A percentile compares a stretch with the other conserved stretches of the same genome.
These are phyloP conservation scores for Naja naja DNA, from an alignment of 2,113 vertebrate species.

Conservation along the genomic window DNA sequence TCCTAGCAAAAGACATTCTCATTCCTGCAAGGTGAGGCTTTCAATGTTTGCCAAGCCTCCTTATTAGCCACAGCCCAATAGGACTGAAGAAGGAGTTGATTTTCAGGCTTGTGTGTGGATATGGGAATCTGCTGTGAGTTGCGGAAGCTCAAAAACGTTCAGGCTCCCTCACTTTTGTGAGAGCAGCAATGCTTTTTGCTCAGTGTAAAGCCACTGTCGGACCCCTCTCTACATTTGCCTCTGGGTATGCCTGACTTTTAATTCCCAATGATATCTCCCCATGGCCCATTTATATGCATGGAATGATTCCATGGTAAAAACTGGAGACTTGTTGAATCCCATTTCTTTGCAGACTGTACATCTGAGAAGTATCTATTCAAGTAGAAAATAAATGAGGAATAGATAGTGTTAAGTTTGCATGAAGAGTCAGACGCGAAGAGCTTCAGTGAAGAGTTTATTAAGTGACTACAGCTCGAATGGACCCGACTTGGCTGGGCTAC, in stretches of 20 bases:
- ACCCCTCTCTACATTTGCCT: neutral
- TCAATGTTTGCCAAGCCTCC: neutral
- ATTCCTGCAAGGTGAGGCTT: neutral
- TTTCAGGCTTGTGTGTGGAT: neutral
- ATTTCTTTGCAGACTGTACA: neutral
- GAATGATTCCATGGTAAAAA: neutral
- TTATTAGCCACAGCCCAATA: neutral
- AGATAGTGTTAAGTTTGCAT: too few relatives aligned
- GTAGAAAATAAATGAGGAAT: neutral
- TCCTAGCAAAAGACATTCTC: neutral
- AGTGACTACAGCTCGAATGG: too few relatives aligned
- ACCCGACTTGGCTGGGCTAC: too few relatives aligned
- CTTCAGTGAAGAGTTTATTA: too few relatives aligned
- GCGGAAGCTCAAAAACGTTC: neutral
- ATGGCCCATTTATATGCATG: neutral
- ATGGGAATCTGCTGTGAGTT: neutral
- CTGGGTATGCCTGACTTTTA: neutral
- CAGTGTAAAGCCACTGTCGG: neutral
- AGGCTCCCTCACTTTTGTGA: neutral
- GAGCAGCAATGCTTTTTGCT: neutral
- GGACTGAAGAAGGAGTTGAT: neutral
- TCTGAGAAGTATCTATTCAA: neutral
- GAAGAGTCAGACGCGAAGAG: too few relatives aligned
- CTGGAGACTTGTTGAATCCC: neutral
- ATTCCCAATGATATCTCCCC: neutral